A percentile compares a stretch with the other conserved stretches of the same genome.
phyloP scores from a whole-genome alignment of 2,888 invertebrate species.

The Pomacea canaliculata region DNA sequence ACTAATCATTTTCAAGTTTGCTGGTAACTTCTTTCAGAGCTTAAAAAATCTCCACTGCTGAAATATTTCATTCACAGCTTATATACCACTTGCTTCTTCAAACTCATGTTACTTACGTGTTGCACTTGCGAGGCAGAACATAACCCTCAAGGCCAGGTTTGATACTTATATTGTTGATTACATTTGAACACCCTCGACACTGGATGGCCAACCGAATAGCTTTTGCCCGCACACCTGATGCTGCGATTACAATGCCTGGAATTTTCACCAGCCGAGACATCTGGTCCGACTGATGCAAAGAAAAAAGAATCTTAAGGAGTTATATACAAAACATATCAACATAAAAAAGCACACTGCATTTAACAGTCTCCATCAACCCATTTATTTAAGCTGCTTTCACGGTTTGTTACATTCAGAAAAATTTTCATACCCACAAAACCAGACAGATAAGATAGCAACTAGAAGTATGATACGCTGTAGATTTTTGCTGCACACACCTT shows the following conservation, averaged over 20 bases:
- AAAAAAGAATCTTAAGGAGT: not conserved
- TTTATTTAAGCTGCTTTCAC: no score
- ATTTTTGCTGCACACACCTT: conserved; percentile 75
- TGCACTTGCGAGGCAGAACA: conserved; percentile 93
- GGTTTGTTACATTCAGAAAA: no score
- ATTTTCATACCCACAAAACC: no score
- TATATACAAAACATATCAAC: not conserved
- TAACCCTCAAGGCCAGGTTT: conserved; percentile 97
- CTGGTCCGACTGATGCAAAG: conserved; percentile 82
- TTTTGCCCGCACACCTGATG: conserved; percentile 94
- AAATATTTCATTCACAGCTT: no score
- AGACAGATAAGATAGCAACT: no score
- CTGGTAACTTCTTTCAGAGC: no score
- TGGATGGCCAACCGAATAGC: conserved; percentile 95
- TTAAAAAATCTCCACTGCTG: no score
- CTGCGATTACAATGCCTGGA: conserved; percentile 94
- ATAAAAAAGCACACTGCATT: not conserved
- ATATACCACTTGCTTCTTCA: not conserved
- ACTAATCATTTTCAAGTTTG: no score
- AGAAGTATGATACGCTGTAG: not conserved
- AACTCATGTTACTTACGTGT: conserved; percentile 77
- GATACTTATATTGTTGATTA: conserved; percentile 88
- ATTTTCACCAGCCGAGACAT: conserved; percentile 95
- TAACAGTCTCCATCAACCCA: no score
- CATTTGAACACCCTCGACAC: conserved; percentile 91